These are phyloP conservation scores for Gastrophysa polygoni DNA, from an alignment of 2,888 invertebrate species.

Conservation along the genomic window DNA sequence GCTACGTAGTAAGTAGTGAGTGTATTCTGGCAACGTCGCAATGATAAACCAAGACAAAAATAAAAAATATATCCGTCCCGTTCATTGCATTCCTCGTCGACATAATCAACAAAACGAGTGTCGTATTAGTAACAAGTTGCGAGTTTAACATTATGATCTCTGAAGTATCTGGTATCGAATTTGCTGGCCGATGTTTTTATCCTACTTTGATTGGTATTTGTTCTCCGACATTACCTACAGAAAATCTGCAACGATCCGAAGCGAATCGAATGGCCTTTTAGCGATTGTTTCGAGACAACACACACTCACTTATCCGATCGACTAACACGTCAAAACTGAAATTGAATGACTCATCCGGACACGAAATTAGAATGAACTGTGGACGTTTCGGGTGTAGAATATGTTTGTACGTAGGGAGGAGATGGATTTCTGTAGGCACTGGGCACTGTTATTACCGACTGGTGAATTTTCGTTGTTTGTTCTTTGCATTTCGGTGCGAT, in stretches of 20 bases:
- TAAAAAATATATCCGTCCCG: constrained; percentile 11
- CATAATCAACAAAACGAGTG: constrained; percentile 16
- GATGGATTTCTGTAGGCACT: background rate
- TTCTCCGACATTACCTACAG: background rate
- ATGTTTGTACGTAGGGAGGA: constrained; percentile 36
- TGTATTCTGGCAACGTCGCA: no score
- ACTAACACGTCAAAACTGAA: constrained; percentile 42
- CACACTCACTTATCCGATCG: constrained; percentile 12
- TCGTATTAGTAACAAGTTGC: constrained; percentile 9
- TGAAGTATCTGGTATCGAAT: no score
- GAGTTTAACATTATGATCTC: constrained; percentile 17
- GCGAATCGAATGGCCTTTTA: background rate
- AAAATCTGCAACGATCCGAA: background rate
- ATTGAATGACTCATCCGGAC: constrained; percentile 42
- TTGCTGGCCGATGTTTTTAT: constrained; percentile 21
- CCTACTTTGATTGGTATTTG: background rate
- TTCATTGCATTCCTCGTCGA: constrained; percentile 18
- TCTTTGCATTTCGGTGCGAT: constrained; percentile 13
- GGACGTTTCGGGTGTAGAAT: constrained; percentile 8
- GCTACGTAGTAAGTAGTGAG: no score
- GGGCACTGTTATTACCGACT: constrained; percentile 8
- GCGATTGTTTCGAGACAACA: background rate
- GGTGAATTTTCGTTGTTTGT: constrained; percentile 8
- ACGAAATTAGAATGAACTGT: constrained; percentile 45
- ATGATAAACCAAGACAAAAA: background rate